Conservation (phyloP, 2,113 vertebrate genomes). For the Etheostoma cragini region DNA sequence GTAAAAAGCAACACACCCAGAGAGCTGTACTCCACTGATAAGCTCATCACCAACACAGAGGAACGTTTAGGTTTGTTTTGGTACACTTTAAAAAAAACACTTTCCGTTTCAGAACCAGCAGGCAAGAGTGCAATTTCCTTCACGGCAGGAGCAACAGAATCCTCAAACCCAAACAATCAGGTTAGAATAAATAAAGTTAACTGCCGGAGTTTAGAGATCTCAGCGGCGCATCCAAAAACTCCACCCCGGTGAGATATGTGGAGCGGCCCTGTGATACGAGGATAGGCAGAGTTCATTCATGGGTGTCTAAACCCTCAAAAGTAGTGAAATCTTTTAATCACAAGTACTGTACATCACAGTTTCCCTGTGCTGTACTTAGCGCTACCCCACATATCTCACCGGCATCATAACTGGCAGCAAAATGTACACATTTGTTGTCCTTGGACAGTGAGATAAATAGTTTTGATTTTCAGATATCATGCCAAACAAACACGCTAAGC, state of each 20-base stretch:
- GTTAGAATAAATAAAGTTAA: slow-evolving; percentile 75
- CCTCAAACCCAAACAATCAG: slow-evolving; percentile 77
- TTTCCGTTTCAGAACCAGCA: slow-evolving; percentile 68
- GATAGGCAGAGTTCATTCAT: slow-evolving; percentile 52
- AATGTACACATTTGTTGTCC: neutral
- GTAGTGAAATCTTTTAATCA: slow-evolving; percentile 4
- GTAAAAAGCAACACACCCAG: slow-evolving; percentile 37
- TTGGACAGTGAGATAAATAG: neutral
- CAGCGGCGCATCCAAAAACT: slow-evolving; percentile 54
- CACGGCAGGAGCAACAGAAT: slow-evolving; percentile 63
- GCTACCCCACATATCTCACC: too few species aligned
- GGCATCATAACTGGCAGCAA: neutral
- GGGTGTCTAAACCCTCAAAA: slow-evolving; percentile 7
- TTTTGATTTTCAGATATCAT: slow-evolving; percentile 10
- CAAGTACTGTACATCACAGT: neutral
- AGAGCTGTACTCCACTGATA: slow-evolving; percentile 51
- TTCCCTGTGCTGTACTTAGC: too few species aligned
- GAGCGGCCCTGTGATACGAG: slow-evolving; percentile 25
- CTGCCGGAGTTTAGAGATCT: slow-evolving; percentile 62
- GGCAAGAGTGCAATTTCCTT: slow-evolving; percentile 74
- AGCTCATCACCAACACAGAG: slow-evolving; percentile 47
- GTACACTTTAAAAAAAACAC: slow-evolving; percentile 60
- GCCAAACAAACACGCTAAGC: neutral
- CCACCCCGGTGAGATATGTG: slow-evolving; percentile 53
- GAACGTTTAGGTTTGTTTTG: slow-evolving; percentile 62